Conservation (phyloP, 2,888 invertebrate genomes). For the Imbricaverruca yamaguchii region DNA sequence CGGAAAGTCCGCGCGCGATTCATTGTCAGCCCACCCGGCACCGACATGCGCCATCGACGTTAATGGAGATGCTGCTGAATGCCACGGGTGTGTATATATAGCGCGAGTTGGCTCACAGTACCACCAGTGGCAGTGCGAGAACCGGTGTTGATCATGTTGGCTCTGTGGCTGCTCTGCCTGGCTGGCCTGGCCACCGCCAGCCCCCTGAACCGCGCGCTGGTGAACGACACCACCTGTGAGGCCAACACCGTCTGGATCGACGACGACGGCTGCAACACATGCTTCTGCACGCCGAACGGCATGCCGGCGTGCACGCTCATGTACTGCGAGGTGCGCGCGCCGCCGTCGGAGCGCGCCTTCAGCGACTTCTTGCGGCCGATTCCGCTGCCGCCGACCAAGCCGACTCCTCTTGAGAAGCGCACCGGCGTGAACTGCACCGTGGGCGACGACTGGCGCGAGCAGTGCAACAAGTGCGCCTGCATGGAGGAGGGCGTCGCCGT, state of each 20-base stretch:
- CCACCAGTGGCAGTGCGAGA: background rate
- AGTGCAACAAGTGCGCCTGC: conserved; percentile 17
- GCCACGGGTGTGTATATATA: background rate
- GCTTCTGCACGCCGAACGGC: conserved; percentile 1
- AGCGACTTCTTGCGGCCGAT: background rate
- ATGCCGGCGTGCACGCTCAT: background rate
- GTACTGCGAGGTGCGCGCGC: background rate
- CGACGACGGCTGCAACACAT: conserved; percentile 13
- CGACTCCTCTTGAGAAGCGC: background rate
- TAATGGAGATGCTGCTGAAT: background rate
- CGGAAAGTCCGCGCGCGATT: too few species aligned
- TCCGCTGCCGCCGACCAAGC: background rate
- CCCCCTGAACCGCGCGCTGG: too few species aligned
- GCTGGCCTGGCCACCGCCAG: background rate
- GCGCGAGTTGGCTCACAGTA: background rate
- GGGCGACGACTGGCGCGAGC: background rate
- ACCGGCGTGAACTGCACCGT: background rate
- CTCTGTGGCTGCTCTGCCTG: background rate
- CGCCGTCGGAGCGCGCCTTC: background rate
- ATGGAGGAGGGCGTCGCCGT: background rate
- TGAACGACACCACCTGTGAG: background rate
- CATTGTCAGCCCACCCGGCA: too few species aligned
- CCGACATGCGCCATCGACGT: background rate
- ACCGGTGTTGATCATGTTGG: background rate
- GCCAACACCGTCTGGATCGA: background rate